Conservation (phyloP, 2,888 invertebrate genomes). For the Aspidiotus rigidus region DNA sequence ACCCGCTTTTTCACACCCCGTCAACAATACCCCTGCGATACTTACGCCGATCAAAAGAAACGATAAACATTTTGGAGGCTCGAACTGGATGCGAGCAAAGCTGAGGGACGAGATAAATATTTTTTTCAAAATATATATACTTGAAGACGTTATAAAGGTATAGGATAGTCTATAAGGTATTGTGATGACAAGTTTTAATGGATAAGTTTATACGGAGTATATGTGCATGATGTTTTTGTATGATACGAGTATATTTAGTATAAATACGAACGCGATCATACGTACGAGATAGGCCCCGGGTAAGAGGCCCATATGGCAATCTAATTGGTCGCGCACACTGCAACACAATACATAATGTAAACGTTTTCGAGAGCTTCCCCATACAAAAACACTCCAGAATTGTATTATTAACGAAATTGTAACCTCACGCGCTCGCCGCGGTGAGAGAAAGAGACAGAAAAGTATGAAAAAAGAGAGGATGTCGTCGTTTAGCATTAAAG, state of each 20-base stretch:
- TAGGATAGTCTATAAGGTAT: not conserved
- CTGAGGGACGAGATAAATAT: constrained; percentile 26
- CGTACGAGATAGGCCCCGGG: not conserved
- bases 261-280: not conserved
- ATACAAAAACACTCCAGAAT: constrained; percentile 26
- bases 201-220: not conserved
- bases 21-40: constrained; percentile 11
- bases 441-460: not conserved
- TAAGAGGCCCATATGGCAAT: constrained; percentile 19
- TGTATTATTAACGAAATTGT: constrained; percentile 22
- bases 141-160: constrained; percentile 8
- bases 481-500: constrained; percentile 17
- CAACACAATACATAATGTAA: constrained; percentile 1
- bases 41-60: constrained; percentile 22
- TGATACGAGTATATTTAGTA: too few relatives aligned
- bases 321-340: constrained; percentile 22
- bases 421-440: not conserved
- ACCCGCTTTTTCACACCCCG: constrained; percentile 32
- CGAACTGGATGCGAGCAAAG: not conserved
- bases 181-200: too few relatives aligned
- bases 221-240: not conserved
- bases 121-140: constrained; percentile 24
- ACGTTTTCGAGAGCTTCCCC: constrained; percentile 17
- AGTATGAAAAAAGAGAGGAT: constrained; percentile 7
- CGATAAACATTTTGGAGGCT: constrained; percentile 19